Evolutionary conservation across 2,888 invertebrate genomes (phyloP).

Genomic region (Gandaritis pyraliata): DNA sequence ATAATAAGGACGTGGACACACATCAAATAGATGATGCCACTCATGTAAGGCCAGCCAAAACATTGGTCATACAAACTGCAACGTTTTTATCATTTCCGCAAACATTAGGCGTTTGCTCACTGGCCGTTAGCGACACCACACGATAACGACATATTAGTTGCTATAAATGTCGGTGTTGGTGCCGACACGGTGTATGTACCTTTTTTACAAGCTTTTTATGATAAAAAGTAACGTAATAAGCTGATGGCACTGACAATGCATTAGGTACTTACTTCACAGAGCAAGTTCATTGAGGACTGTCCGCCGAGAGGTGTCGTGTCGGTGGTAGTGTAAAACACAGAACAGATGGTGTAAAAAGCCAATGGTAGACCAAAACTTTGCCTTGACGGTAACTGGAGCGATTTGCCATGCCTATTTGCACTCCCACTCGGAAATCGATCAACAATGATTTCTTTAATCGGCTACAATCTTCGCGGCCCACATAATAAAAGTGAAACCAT

Average conservation of each 20-base stretch:
- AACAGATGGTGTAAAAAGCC: no score
- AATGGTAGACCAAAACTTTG: slow-evolving; percentile 47
- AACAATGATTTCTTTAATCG: slow-evolving; percentile 57
- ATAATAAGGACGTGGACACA: slow-evolving; percentile 38
- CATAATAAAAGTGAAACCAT: slow-evolving; percentile 63
- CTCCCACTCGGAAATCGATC: slow-evolving; percentile 56
- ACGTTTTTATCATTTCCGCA: slow-evolving; percentile 61
- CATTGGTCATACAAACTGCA: slow-evolving; percentile 57
- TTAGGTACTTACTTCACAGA: no score
- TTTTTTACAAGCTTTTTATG: no score
- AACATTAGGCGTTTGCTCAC: slow-evolving; percentile 41
- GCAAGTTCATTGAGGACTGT: no score
- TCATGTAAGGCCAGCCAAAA: slow-evolving; percentile 51
- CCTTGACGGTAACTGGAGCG: slow-evolving; percentile 54
- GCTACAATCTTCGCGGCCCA: slow-evolving; percentile 50
- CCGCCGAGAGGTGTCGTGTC: no score
- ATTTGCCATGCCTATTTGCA: slow-evolving; percentile 47
- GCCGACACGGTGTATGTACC: no score
- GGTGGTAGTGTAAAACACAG: no score
- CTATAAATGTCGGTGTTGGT: no score
- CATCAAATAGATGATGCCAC: slow-evolving; percentile 49
- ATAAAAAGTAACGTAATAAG: no score
- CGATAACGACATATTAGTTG: no score
- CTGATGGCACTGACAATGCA: no score
- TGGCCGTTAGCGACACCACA: no score